A percentile compares a stretch with the other conserved stretches of the same genome.
Conservation (phyloP, 2,113 vertebrate species). For the Atractosteus spatula region DNA sequence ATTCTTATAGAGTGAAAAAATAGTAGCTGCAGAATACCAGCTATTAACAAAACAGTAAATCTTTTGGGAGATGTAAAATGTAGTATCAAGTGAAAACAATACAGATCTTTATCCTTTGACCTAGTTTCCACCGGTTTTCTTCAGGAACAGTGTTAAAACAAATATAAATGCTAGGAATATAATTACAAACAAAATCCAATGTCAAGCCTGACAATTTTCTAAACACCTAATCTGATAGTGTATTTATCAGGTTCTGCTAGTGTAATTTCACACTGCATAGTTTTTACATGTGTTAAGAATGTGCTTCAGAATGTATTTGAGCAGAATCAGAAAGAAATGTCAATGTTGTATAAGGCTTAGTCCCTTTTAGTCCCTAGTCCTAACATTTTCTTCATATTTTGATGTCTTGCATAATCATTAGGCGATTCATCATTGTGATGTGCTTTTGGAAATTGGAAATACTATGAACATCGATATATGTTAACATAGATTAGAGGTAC, state of each 20-base stretch:
- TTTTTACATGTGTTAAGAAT: conserved; percentile 10
- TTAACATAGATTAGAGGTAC: no score
- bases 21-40: conserved; percentile 32
- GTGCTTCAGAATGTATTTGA: conserved; percentile 12
- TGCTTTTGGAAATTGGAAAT: no score
- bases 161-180: conserved; percentile 26
- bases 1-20: no score
- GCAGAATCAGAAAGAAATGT: conserved; percentile 6
- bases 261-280: conserved; percentile 13
- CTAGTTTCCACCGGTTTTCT: conserved; percentile 10
- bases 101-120: conserved; percentile 15
- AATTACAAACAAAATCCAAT: conserved; percentile 30
- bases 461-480: no score
- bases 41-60: conserved; percentile 16
- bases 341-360: neutral
- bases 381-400: neutral
- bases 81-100: conserved; percentile 10
- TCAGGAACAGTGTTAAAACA: conserved; percentile 10
- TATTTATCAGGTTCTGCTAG: conserved; percentile 15
- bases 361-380: neutral
- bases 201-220: conserved; percentile 11
- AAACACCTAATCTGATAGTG: conserved; percentile 20
- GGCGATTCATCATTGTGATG: no score
- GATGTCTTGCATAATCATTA: neutral
- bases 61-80: neutral